These are phyloP conservation scores for Drosophila dunni DNA, from an alignment of 1,140 invertebrate species.

Conservation along the genomic window DNA sequence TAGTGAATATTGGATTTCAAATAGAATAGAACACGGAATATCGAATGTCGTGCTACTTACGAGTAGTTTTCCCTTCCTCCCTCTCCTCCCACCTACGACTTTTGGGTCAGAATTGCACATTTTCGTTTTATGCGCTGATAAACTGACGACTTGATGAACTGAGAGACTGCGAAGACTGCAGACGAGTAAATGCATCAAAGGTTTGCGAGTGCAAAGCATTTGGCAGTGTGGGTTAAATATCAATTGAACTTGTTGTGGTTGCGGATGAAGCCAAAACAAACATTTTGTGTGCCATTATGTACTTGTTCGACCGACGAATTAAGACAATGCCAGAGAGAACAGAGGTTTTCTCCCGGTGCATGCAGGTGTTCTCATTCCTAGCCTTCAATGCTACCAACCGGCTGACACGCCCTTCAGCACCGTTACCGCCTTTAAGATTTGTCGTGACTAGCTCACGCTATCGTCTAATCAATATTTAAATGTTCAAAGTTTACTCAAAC, in stretches of 20 bases:
- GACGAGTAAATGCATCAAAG: slow-evolving; percentile 28
- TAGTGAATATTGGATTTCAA: background rate
- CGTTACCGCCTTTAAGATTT: background rate
- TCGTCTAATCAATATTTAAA: background rate
- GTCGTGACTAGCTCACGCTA: slow-evolving; percentile 8
- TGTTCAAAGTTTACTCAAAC: background rate
- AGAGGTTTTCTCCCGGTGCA: slow-evolving; percentile 9
- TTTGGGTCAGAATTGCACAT: slow-evolving; percentile 23
- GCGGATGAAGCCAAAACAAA: background rate
- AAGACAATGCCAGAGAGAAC: slow-evolving; percentile 22
- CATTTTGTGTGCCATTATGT: slow-evolving; percentile 20
- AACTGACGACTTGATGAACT: background rate
- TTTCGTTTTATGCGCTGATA: slow-evolving; percentile 6
- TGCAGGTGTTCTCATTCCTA: slow-evolving; percentile 31
- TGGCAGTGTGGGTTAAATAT: slow-evolving; percentile 39
- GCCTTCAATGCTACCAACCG: background rate
- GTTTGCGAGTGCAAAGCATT: slow-evolving; percentile 48
- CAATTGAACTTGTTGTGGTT: slow-evolving; percentile 32
- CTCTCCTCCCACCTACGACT: background rate
- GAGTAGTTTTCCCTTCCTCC: background rate
- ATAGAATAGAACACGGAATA: background rate
- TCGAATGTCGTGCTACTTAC: slow-evolving; percentile 8
- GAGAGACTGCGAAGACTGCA: background rate
- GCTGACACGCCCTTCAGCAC: background rate
- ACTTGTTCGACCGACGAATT: slow-evolving; percentile 22